Base-by-base conservation (phyloP, 1,140 invertebrate genomes). In the Cheumatopsyche charites region DNA sequence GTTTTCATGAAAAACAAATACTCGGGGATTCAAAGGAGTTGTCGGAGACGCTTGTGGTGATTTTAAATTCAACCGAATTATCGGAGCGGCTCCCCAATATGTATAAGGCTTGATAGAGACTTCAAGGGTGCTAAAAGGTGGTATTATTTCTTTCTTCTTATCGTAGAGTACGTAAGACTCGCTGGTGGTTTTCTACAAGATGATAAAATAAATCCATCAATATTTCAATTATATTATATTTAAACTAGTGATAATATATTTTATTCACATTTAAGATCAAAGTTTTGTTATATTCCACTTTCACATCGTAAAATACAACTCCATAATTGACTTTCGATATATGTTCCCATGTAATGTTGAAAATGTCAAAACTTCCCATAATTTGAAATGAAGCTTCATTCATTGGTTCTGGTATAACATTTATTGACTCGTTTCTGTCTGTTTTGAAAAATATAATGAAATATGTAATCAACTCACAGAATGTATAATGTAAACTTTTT, bases 251-350 rank as follows among this genome's bases (percentile, higher is more conserved):
- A 42, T 42, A 65, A n/a, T 43, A 43, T 42, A n/a, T 25, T 21
- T 36, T 25, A 70, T 65, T 69, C 76, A 84, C 83, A 77, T 85
- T 82, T 70, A 83, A 80, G 41, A 81, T 82, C 25, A 79, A 72
- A 41, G 80, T 79, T 12, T 79, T 79, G 1, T 78, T 73, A 62
- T 82, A 83, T 58, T 87, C 84, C 45, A 95, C 86, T 77, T 89
- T 90, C 21, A 95, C 86, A 80, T 95, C 91, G 78, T 97, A 98
- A 76, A 90, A 93, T 0, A 97, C 88, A 9, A 86, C 87, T 23
- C 92, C 93, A 77, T 93, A 91, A 75, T 93, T 95, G 1, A 92
- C 89, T 69, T 90, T 89, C 0, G 80, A 81, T 0, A 91, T 87
- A 0, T 90, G 88, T 11, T 88, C 80, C 94, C 94, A 96, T 0